Conservation (phyloP, 2,113 vertebrate species). For the Oophaga pumilio region DNA sequence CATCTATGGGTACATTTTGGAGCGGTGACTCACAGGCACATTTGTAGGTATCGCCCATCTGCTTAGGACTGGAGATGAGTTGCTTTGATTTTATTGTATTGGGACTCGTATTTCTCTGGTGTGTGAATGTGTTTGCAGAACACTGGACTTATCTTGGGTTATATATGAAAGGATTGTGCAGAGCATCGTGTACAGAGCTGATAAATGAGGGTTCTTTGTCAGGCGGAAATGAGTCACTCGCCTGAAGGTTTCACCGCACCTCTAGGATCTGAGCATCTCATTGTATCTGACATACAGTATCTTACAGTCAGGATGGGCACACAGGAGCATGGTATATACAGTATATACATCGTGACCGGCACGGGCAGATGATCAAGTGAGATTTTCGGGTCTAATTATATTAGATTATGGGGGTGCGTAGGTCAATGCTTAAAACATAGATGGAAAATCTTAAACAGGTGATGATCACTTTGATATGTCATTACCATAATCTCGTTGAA, state of each 20-base stretch:
- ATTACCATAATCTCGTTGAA: no score
- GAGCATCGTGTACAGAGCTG: neutral
- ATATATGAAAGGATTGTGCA: neutral
- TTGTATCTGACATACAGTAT: slow-evolving; percentile 3
- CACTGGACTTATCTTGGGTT: neutral
- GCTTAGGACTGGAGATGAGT: neutral
- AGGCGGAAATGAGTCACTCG: neutral
- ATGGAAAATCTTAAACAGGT: no score
- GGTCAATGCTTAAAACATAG: no score
- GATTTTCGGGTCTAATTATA: neutral
- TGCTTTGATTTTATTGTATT: neutral
- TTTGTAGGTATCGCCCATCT: no score
- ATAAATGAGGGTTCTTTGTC: slow-evolving; percentile 6
- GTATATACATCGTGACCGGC: neutral
- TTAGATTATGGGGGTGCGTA: no score
- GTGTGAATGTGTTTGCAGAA: neutral
- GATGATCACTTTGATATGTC: no score
- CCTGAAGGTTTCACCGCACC: neutral
- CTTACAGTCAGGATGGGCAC: neutral
- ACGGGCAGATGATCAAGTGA: neutral
- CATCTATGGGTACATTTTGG: neutral
- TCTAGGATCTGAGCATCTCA: neutral
- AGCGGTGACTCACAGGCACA: neutral
- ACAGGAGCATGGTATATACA: neutral
- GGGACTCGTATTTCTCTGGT: neutral